Evolutionary conservation across 2,113 vertebrate genomes (phyloP).

Genomic region (Maccullochella peelii): DNA sequence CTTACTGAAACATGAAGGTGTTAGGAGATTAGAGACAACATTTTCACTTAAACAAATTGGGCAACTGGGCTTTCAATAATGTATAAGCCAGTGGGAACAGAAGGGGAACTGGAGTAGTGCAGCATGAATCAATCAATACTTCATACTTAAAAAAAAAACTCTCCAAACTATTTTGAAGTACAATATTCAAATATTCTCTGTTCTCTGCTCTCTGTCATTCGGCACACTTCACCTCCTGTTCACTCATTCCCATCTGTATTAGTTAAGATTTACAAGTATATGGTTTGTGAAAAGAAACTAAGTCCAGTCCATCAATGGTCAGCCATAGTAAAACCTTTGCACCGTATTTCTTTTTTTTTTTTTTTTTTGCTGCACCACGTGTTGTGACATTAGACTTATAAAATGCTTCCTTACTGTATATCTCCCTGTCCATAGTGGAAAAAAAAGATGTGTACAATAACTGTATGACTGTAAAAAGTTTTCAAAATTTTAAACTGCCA

Average conservation of each 20-base stretch:
- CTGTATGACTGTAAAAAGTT: not conserved
- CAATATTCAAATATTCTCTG: not conserved
- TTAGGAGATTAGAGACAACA: constrained; percentile 4
- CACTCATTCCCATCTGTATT: not conserved
- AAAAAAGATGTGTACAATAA: not conserved
- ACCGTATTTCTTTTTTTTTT: no score
- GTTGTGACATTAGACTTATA: not conserved
- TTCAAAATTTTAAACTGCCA: not conserved
- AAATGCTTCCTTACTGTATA: not conserved
- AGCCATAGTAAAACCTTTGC: not conserved
- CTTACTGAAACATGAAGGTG: constrained; percentile 26
- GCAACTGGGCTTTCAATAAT: constrained; percentile 36
- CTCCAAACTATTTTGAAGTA: not conserved
- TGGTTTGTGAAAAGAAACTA: not conserved
- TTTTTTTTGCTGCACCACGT: not conserved
- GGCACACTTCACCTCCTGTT: not conserved
- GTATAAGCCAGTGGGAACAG: constrained; percentile 14
- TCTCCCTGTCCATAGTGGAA: not conserved
- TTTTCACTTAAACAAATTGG: constrained; percentile 30
- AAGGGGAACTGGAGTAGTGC: not conserved
- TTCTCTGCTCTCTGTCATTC: not conserved
- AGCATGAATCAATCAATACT: constrained; percentile 29
- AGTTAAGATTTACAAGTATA: not conserved
- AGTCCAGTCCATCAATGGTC: not conserved
- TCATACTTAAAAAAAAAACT: not conserved